phyloP scores from a whole-genome alignment of 2,113 vertebrate species.

The Atlantisia rogersi region DNA sequence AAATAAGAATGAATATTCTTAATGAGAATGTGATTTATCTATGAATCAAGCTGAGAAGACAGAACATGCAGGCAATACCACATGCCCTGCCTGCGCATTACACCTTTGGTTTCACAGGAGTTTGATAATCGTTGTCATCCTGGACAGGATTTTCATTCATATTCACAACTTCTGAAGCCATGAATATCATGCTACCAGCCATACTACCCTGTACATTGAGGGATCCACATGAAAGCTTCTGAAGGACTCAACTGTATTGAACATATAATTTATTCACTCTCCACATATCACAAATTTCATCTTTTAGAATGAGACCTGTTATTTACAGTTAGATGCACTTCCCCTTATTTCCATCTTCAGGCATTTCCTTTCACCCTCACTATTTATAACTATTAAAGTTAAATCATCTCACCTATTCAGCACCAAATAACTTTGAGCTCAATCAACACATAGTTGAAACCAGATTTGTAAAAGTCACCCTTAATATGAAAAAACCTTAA shows the following conservation, averaged over 20 bases:
- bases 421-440: neutral
- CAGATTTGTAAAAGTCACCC: neutral
- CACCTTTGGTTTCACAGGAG: neutral
- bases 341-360: neutral
- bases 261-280: too few relatives aligned
- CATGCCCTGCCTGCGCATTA: neutral
- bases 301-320: neutral
- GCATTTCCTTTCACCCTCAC: neutral
- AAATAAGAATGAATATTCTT: neutral
- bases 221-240: neutral
- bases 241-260: neutral
- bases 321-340: neutral
- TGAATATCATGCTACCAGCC: neutral
- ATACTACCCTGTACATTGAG: fast-evolving
- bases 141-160: neutral
- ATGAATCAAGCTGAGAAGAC: neutral
- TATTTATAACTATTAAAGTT: fast-evolving
- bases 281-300: too few relatives aligned
- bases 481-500: fast-evolving
- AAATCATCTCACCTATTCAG: neutral
- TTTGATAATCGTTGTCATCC: neutral
- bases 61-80: neutral
- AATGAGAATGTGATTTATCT: neutral
- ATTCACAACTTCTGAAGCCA: neutral
- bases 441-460: neutral